A percentile compares a stretch with the other conserved stretches of the same genome.
phyloP scores from a whole-genome alignment of 2,888 invertebrate species.

The Polyommatus icarus region DNA sequence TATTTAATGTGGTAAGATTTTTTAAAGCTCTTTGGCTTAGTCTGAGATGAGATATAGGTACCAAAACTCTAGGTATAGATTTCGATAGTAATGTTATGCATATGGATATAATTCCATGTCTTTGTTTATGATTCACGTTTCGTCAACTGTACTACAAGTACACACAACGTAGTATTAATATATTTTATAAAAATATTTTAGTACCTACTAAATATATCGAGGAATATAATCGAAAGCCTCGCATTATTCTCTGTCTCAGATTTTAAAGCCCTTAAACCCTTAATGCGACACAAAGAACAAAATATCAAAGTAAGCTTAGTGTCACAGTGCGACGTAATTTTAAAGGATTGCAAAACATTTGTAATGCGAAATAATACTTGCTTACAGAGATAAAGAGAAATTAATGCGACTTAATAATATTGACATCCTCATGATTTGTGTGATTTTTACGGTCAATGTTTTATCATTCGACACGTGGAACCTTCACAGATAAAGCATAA shows the following conservation, averaged over 20 bases:
- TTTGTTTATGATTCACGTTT: too few species aligned
- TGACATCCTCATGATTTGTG: neutral
- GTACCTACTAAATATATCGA: neutral
- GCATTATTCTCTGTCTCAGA: conserved; percentile 24
- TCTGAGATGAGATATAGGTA: neutral
- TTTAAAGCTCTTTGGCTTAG: neutral
- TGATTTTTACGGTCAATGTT: neutral
- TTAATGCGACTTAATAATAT: conserved; percentile 20
- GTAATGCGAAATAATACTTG: conserved; percentile 53
- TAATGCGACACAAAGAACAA: conserved; percentile 63
- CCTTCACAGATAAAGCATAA: neutral
- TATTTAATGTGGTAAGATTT: conserved; percentile 20
- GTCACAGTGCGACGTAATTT: conserved; percentile 61
- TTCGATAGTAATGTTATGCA: neutral
- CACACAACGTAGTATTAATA: neutral
- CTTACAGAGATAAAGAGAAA: conserved; percentile 29
- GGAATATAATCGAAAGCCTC: neutral
- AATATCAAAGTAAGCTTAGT: conserved; percentile 66
- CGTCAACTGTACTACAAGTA: neutral
- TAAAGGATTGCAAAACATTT: conserved; percentile 67
- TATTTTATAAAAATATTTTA: neutral
- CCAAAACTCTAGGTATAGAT: neutral
- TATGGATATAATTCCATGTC: too few species aligned
- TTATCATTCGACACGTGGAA: neutral
- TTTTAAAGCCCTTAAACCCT: conserved; percentile 64